Evolutionary conservation across 2,888 invertebrate genomes (phyloP), one percentile per base, ranked within the genome.

Genomic region (Acrocera orbiculus): DNA sequence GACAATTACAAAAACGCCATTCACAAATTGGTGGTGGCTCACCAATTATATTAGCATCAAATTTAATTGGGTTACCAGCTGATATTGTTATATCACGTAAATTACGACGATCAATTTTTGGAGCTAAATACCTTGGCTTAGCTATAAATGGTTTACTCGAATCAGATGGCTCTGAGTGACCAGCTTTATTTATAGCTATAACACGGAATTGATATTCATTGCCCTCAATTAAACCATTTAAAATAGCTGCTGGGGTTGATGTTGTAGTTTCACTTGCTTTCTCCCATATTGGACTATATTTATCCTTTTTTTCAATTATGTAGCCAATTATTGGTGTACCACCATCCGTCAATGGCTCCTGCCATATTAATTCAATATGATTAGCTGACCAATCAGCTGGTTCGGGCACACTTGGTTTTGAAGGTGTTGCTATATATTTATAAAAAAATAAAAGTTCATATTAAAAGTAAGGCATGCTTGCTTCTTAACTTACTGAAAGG

Each of bases 151-250:
- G 74, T 61, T 85, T 86, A 61, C 83, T 79, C 15, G 82, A 66
- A 36, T 86, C 85, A 7, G 90, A 87, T 1, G 93, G 87, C 46
- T 87, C 85, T 48, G 93, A 86, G 52, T 76, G 77, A 1, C 98
- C 98, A 8, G 87, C 92, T 56, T 87, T 86, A 63, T 98, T 98
- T 34, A 93, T 67, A 7, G 96, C 96, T 44, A 89, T 74, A 19
- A 96, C 79, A 19, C 95, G 76, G 76, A 95, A 96, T 60, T 93
- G 92, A 58, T 92, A 93, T 53, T 93, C 92, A 55, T 89, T 87
- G 45, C 93, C 93, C 66, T 93, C 93, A 49, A 83, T 81, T 30
- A 96, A 62, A 26, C 87, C 87, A 52, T 80, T 80, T n/a, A 92
- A 77, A 34, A 78, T 76, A 31, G 80, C 92, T 37, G 70, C 63